Evolutionary conservation across 1,140 invertebrate species (phyloP).

Genomic region (Zelostemma sp.): DNA sequence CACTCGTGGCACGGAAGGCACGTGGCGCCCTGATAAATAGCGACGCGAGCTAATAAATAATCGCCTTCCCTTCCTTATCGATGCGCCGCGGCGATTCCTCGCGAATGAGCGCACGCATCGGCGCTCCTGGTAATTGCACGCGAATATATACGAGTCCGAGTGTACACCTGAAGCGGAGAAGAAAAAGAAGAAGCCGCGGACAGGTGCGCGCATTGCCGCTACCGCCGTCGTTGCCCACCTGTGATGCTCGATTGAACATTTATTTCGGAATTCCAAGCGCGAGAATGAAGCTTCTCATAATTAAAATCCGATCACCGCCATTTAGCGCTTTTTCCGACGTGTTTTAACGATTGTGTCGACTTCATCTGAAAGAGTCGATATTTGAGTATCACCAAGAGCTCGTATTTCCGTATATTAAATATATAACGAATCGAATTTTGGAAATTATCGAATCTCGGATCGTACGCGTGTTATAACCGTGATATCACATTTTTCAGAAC

Average conservation of each 20-base stretch:
- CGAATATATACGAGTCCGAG: too few species aligned
- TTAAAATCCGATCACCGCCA: background rate
- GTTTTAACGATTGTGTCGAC: too few species aligned
- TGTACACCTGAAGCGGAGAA: too few species aligned
- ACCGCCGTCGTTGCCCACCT: too few species aligned
- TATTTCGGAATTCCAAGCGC: background rate
- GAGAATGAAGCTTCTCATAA: background rate
- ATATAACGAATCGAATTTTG: too few species aligned
- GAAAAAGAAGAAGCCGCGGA: background rate
- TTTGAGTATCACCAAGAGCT: too few species aligned
- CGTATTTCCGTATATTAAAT: too few species aligned
- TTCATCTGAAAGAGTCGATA: too few species aligned
- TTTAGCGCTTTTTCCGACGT: background rate
- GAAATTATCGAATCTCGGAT: too few species aligned
- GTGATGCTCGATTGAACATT: background rate
- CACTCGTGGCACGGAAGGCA: background rate
- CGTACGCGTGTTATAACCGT: too few species aligned
- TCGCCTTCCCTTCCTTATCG: background rate
- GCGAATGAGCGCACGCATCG: conserved; percentile 1
- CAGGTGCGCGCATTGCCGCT: too few species aligned
- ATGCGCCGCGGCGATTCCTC: background rate
- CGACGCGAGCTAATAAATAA: background rate
- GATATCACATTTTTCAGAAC: too few species aligned
- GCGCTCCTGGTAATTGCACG: background rate
- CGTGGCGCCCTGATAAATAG: conserved; percentile 4